Percentiles rank a stretch among this genome's conserved stretches.
phyloP scores from a whole-genome alignment of 1,140 invertebrate species.

The Neuroterus valhalla region DNA sequence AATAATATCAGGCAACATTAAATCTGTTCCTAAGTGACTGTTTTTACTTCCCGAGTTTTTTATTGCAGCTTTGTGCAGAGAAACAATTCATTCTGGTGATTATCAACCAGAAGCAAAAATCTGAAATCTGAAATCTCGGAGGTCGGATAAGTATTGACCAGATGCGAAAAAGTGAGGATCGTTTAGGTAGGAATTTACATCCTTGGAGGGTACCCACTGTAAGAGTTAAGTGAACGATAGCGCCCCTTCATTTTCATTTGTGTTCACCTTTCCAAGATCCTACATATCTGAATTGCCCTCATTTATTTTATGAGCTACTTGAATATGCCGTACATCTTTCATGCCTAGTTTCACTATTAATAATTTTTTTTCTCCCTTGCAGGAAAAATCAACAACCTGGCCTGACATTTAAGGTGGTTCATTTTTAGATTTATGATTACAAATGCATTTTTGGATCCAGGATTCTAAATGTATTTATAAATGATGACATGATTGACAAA shows the following conservation, averaged over 20 bases:
- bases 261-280: not conserved
- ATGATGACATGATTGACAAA: too few relatives aligned
- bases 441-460: too few relatives aligned
- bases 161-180: conserved; percentile 11
- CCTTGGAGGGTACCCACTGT: not conserved
- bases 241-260: conserved; percentile 14
- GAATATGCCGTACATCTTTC: conserved; percentile 13
- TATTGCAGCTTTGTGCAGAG: not conserved
- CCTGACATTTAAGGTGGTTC: too few relatives aligned
- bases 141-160: not conserved
- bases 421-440: too few relatives aligned
- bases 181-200: conserved; percentile 16
- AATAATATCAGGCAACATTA: too few relatives aligned
- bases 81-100: conserved; percentile 1
- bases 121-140: not conserved
- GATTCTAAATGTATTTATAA: too few relatives aligned
- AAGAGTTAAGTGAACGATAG: conserved; percentile 19
- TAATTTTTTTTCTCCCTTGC: conserved; percentile 1
- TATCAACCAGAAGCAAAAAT: too few relatives aligned
- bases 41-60: not conserved
- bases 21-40: too few relatives aligned
- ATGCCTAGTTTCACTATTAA: conserved; percentile 7
- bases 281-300: conserved; percentile 9
- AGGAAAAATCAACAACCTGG: too few relatives aligned
- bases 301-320: conserved; percentile 24